Evolutionary conservation across 2,113 vertebrate species (phyloP), one percentile per base, ranked within the genome.

Genomic region (Ardeotis arabs): DNA sequence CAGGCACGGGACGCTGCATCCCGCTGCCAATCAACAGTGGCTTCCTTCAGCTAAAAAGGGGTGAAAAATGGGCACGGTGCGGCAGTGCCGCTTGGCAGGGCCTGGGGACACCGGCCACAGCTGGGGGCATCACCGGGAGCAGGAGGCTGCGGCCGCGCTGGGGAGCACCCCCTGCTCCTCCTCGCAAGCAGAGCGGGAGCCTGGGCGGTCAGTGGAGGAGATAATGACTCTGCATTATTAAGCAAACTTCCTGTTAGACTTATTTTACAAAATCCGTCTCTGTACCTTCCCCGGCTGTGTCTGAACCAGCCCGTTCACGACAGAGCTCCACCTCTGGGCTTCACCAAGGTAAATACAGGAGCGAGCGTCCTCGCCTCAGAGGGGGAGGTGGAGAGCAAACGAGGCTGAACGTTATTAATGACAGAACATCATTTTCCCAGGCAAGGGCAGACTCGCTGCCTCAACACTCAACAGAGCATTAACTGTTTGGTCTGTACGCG

Each of bases 401-500:
- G 2, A 83, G 85, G 91, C 84, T 87, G 72, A 86, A 79, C 8
- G 2, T 39, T 59, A 55, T 45, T 44, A 85, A n/a, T 7, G 84
- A 82, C 79, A 35, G 24, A 94, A 88, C 95, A 77, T 80, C 15
- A 14, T 90, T 75, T 90, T 94, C 95, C 92, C 59, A 60, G 84
- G 82, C 86, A 97, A 93, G 93, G 95, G 95, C 87, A 97, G 94
- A 96, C 92, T 94, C 62, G 13, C 47, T 52, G 89, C 84, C 85
- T 35, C 94, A 85, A 88, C 63, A 93, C 87, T 95, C 85, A 85
- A 88, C 62, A 94, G 89, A 96, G 89, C 88, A 81, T 90, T 86
- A 84, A 11, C 55, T 75, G 89, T 92, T 92, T 91, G 96, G 91
- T 94, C 86, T 88, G 90, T 16, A 77, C 21, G 93, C 92, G 94